phyloP scores from a whole-genome alignment of 2,113 vertebrate genomes.

The Anoura caudifer region DNA sequence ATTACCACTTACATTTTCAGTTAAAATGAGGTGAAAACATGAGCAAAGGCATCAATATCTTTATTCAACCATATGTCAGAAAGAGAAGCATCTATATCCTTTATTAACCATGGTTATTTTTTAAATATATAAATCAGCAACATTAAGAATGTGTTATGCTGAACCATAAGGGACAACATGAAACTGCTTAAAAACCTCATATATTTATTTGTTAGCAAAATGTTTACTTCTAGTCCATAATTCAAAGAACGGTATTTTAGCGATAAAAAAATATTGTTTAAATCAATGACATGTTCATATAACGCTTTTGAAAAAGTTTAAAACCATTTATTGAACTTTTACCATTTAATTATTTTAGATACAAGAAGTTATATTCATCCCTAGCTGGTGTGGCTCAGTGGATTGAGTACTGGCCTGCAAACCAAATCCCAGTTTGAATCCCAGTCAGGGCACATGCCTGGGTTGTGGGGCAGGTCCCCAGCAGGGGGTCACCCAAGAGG shows the following conservation, averaged over 20 bases:
- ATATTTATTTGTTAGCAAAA: not conserved
- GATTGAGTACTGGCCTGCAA: no score
- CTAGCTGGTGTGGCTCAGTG: no score
- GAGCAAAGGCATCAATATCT: slow-evolving; percentile 88
- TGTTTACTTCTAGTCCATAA: not conserved
- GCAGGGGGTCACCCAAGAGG: no score
- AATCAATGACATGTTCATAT: not conserved
- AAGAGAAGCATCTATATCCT: slow-evolving; percentile 94
- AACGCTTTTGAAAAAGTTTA: not conserved
- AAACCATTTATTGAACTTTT: not conserved
- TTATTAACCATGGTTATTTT: slow-evolving; percentile 86
- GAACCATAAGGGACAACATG: not conserved
- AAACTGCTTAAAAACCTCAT: slow-evolving; percentile 4
- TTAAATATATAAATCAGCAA: slow-evolving; percentile 22
- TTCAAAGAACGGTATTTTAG: not conserved
- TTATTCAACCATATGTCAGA: slow-evolving; percentile 90
- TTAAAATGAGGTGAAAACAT: slow-evolving; percentile 93
- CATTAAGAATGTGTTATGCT: not conserved
- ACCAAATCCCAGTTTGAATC: no score
- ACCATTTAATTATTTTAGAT: not conserved
- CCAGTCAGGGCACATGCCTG: no score
- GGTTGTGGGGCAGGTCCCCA: no score
- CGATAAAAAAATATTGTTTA: not conserved
- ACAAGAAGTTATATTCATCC: not conserved
- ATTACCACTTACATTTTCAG: slow-evolving; percentile 83